These are phyloP conservation scores for Heliconius charithonia DNA, from an alignment of 2,888 invertebrate genomes.

Conservation along the genomic window DNA sequence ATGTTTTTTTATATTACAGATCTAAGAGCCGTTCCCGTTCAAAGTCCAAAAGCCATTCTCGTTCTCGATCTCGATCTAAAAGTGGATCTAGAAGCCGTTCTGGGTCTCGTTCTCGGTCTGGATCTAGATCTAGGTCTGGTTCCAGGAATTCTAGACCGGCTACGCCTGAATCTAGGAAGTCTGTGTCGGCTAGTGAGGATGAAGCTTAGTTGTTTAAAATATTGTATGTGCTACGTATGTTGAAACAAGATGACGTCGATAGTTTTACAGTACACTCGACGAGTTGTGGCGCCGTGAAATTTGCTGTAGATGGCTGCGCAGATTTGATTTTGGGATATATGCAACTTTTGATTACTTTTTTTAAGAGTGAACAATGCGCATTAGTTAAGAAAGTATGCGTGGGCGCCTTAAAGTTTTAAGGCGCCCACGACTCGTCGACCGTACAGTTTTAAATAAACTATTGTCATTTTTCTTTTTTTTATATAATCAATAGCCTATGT, in stretches of 20 bases:
- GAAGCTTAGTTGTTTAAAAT: slow-evolving; percentile 61
- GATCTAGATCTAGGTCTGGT: slow-evolving; percentile 66
- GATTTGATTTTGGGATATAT: no score
- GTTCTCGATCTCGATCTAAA: slow-evolving; percentile 58
- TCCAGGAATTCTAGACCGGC: slow-evolving; percentile 77
- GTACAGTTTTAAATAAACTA: not conserved
- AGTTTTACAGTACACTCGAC: not conserved
- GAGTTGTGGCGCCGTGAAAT: not conserved
- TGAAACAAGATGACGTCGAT: not conserved
- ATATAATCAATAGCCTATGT: not conserved
- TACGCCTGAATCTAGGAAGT: slow-evolving; percentile 84
- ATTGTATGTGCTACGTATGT: slow-evolving; percentile 4
- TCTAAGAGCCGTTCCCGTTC: slow-evolving; percentile 69
- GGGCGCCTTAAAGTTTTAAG: no score
- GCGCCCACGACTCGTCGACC: not conserved
- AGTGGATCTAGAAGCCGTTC: slow-evolving; percentile 63
- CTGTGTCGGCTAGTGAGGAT: slow-evolving; percentile 85
- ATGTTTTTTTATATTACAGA: slow-evolving; percentile 43
- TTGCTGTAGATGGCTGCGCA: no score
- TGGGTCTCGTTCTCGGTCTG: slow-evolving; percentile 71
- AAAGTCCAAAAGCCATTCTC: slow-evolving; percentile 64
- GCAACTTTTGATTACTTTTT: not conserved
- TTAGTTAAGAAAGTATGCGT: not conserved
- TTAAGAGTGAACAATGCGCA: not conserved
- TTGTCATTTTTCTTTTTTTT: not conserved